Base-by-base conservation (phyloP, 2,113 vertebrate genomes). In the Columba janthina region DNA sequence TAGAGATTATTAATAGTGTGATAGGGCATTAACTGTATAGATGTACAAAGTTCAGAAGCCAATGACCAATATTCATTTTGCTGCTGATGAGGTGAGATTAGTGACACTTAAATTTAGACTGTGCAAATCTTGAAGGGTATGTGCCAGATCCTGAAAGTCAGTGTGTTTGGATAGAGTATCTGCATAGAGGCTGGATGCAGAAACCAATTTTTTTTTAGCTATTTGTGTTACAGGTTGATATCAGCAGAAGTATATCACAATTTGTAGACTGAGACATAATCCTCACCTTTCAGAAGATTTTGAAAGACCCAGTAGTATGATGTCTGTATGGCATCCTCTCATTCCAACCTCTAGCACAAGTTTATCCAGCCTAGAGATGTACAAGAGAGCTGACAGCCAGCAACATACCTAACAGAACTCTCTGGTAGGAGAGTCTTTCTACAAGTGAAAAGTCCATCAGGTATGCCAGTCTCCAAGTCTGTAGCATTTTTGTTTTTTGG, bases 281-380 rank as follows among this genome's bases (percentile, higher is more conserved):
- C 12, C 5, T 4, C 5, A 58, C 21, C 25, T 67, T 0, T 0
- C 17, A n/a, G 11, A 77, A 69, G 12, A 53, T 48, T 71, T 86
- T 71, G 42, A 18, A 48, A 53, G 50, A 50, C 4, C 4, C 6
- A 6, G 5, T 38, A 58, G 4, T 24, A 2, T 71, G 20, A 56
- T 51, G 21, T 11, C 28, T 84, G 1, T 56, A 15, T 69, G 17
- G 25, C 20, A 34, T 48, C 18, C 20, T 88, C 15, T 66, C 15
- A 10, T 40, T 82, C 22, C 3, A 3, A 46, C 16, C 2, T 57
- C 66, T 36, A 66, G 61, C 17, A 58, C 28, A 66, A 72, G 9
- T 74, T 83, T 77, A 18, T 81, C 7, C 7, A 81, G 44, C 7
- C 9, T 31, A 3, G 19, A 61, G 12, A 4, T 57, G 4, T 82